Percentiles rank a stretch among this genome's conserved stretches.
phyloP scores from a whole-genome alignment of 2,888 invertebrate species.

The Xiphydria camelus region DNA sequence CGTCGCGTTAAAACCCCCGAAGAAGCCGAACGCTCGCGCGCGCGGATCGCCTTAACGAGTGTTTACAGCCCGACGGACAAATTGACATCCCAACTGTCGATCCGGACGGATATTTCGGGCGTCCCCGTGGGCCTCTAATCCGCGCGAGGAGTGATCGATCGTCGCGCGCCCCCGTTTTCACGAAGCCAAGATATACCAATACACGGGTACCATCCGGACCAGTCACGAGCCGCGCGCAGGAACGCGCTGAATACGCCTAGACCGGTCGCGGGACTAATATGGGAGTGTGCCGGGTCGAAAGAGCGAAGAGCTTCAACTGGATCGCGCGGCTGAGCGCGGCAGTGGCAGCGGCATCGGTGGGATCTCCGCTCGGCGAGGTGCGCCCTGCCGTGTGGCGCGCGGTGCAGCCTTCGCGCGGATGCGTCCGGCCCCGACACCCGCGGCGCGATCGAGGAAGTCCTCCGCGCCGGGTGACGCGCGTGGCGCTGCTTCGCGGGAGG shows the following conservation, averaged over 20 bases:
- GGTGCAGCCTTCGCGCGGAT: too few relatives aligned
- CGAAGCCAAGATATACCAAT: slow-evolving; percentile 15
- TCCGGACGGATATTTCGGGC: too few relatives aligned
- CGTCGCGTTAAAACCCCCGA: too few relatives aligned
- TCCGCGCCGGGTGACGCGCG: too few relatives aligned
- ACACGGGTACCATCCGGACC: slow-evolving; percentile 17
- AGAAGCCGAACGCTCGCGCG: not conserved
- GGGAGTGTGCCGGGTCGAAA: slow-evolving; percentile 29
- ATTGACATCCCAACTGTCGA: too few relatives aligned
- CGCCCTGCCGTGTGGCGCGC: too few relatives aligned
- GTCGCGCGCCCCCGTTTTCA: slow-evolving; percentile 35
- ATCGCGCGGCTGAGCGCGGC: too few relatives aligned
- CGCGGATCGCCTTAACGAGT: not conserved
- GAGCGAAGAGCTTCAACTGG: slow-evolving; percentile 44
- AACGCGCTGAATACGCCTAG: slow-evolving; percentile 41
- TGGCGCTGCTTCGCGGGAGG: too few relatives aligned
- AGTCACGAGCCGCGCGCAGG: slow-evolving; percentile 7
- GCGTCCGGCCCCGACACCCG: too few relatives aligned
- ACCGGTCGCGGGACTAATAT: slow-evolving; percentile 49
- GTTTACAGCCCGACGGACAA: slow-evolving; percentile 26
- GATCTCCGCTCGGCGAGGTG: too few relatives aligned
- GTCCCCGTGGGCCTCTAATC: slow-evolving; percentile 21
- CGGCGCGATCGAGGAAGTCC: slow-evolving; percentile 23
- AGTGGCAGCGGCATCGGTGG: too few relatives aligned
- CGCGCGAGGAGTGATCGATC: slow-evolving; percentile 48